phyloP scores from a whole-genome alignment of 2,113 vertebrate species.

The Paraplagusia blochii region DNA sequence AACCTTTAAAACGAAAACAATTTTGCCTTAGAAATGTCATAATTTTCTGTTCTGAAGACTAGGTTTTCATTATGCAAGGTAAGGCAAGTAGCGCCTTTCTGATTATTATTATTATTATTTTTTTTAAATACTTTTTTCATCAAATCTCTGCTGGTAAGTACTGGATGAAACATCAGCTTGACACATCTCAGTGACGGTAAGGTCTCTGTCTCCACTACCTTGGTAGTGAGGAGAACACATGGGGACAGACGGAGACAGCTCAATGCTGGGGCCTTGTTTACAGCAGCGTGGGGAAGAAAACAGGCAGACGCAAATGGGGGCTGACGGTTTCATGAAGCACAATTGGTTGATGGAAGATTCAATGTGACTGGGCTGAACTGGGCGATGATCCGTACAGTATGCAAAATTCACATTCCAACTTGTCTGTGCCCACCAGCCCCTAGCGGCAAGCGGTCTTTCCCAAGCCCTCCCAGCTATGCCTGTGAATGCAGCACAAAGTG shows the following conservation, averaged over 20 bases:
- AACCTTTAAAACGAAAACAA: slow-evolving; percentile 24
- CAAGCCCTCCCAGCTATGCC: slow-evolving; percentile 81
- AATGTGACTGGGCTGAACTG: slow-evolving; percentile 97
- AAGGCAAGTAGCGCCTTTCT: too few relatives aligned
- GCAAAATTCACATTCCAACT: slow-evolving; percentile 94
- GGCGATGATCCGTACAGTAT: slow-evolving; percentile 99
- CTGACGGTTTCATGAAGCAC: slow-evolving; percentile 98
- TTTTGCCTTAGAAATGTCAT: too few relatives aligned
- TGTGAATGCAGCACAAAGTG: slow-evolving; percentile 89
- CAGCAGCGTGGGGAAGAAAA: slow-evolving; percentile 84
- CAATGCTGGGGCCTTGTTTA: slow-evolving; percentile 88
- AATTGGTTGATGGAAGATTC: slow-evolving; percentile 93
- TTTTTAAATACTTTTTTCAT: slow-evolving; percentile 73
- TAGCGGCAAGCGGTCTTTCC: slow-evolving; percentile 79
- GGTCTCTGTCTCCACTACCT: slow-evolving; percentile 76
- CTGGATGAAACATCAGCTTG: slow-evolving; percentile 80
- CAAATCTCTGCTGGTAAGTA: slow-evolving; percentile 72
- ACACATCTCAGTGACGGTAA: slow-evolving; percentile 75
- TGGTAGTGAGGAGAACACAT: slow-evolving; percentile 51
- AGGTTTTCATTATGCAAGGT: too few relatives aligned
- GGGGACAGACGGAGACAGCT: slow-evolving; percentile 79
- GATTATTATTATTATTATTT: too few relatives aligned
- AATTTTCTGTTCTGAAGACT: too few relatives aligned
- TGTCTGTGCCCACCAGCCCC: slow-evolving; percentile 97
- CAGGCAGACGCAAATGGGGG: slow-evolving; percentile 94